A percentile compares a stretch with the other conserved stretches of the same genome.
Conservation (phyloP, 92 coral and sea anemone genomes). For the Phenganax marumi region DNA sequence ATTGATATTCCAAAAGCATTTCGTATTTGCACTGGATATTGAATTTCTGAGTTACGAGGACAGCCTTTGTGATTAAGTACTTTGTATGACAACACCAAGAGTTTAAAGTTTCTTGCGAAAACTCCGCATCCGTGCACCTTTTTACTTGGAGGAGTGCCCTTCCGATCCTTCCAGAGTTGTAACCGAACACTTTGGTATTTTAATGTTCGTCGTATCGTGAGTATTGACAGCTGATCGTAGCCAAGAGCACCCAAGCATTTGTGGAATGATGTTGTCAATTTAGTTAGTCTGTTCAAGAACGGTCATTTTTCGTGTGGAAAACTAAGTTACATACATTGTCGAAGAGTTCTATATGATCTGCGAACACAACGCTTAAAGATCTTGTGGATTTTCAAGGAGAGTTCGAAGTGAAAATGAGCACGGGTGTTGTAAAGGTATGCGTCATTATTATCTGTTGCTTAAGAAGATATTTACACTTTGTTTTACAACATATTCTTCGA, state of each 20-base stretch:
- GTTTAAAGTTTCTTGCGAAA: background rate
- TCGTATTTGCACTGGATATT: too few species aligned
- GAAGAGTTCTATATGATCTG: background rate
- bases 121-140: background rate
- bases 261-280: slow-evolving; percentile 16
- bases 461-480: background rate
- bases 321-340: background rate
- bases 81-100: background rate
- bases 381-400: background rate
- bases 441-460: background rate
- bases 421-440: slow-evolving; percentile 21
- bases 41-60: too few species aligned
- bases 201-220: background rate
- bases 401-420: slow-evolving; percentile 9
- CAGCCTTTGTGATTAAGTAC: too few species aligned
- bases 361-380: background rate
- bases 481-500: background rate
- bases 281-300: background rate
- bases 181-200: slow-evolving; percentile 14
- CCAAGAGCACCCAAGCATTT: slow-evolving; percentile 6
- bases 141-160: background rate
- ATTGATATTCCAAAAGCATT: too few species aligned
- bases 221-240: slow-evolving; percentile 34
- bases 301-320: background rate
- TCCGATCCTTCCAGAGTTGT: background rate